Conservation (phyloP, 2,888 invertebrate genomes). For the Girardia tigrina region DNA sequence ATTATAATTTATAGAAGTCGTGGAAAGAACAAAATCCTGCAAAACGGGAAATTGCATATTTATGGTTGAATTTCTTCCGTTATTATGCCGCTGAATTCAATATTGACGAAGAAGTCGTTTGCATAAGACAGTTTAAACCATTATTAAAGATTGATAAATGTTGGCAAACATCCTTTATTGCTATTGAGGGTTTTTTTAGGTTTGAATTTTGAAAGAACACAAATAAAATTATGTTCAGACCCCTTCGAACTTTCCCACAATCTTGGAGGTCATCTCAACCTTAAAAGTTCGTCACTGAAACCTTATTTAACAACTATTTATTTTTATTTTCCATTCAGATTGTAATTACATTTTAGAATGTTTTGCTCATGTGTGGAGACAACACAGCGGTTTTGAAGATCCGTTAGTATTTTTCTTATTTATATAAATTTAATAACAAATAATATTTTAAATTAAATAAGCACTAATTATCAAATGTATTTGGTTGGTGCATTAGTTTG, state of each 20-base stretch:
- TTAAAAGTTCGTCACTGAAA: too few species aligned
- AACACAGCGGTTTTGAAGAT: not conserved
- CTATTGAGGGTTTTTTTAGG: slow-evolving; percentile 52
- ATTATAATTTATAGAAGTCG: not conserved
- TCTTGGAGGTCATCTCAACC: slow-evolving; percentile 48
- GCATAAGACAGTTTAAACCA: slow-evolving; percentile 50
- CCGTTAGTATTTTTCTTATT: not conserved
- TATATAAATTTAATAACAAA: too few species aligned
- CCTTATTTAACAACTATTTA: too few species aligned
- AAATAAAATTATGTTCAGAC: slow-evolving; percentile 44
- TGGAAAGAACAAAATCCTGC: not conserved
- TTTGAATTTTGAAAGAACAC: not conserved
- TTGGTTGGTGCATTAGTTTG: too few species aligned
- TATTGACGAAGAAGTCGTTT: slow-evolving; percentile 52
- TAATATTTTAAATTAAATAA: too few species aligned
- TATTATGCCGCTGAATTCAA: slow-evolving; percentile 55
- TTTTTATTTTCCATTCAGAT: not conserved
- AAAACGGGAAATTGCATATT: not conserved
- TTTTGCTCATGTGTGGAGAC: not conserved
- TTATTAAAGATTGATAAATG: slow-evolving; percentile 54
- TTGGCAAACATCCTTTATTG: slow-evolving; percentile 53
- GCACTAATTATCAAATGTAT: too few species aligned
- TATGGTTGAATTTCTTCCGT: slow-evolving; percentile 54
- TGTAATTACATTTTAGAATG: not conserved
- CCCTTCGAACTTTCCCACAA: slow-evolving; percentile 57